A percentile compares a stretch with the other conserved stretches of the same genome.
Conservation (phyloP, 2,113 vertebrate genomes). For the Plecturocebus donacophilus region DNA sequence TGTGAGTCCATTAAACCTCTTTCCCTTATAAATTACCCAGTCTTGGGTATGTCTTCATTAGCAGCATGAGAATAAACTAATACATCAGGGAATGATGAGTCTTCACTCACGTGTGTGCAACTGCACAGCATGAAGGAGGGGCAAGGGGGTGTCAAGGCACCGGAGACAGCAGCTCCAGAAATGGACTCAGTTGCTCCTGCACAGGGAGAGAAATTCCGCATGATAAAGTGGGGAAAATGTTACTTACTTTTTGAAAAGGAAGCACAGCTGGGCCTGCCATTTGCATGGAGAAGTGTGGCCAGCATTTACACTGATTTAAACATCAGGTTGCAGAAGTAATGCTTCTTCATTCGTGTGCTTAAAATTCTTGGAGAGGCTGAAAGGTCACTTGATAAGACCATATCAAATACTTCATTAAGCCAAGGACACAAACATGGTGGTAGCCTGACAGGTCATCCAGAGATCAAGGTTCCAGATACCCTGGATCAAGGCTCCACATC, state of each 20-base stretch:
- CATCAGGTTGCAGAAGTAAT: not conserved
- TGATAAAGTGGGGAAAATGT: not conserved
- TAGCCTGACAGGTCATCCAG: not conserved
- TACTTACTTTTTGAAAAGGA: not conserved
- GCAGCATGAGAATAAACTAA: too few relatives aligned
- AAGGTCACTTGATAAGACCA: not conserved
- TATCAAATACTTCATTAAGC: not conserved
- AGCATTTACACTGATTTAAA: not conserved
- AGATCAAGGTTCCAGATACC: conserved; percentile 33
- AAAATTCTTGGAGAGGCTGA: not conserved
- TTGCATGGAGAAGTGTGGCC: not conserved
- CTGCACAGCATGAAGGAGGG: not conserved
- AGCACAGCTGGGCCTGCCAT: not conserved
- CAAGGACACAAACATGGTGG: not conserved
- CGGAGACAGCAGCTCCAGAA: not conserved
- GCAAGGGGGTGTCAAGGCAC: not conserved
- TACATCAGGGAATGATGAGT: not conserved
- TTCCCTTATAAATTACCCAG: too few relatives aligned
- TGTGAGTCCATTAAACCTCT: too few relatives aligned
- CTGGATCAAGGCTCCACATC: not conserved
- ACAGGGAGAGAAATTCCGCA: not conserved
- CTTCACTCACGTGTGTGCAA: not conserved
- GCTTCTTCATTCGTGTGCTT: not conserved
- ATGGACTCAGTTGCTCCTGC: not conserved
- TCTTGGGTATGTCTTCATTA: too few relatives aligned